A percentile compares a stretch with the other conserved stretches of the same genome.
Evolutionary conservation across 2,113 vertebrate genomes (phyloP).

Genomic region (Lampris megalopsis): DNA sequence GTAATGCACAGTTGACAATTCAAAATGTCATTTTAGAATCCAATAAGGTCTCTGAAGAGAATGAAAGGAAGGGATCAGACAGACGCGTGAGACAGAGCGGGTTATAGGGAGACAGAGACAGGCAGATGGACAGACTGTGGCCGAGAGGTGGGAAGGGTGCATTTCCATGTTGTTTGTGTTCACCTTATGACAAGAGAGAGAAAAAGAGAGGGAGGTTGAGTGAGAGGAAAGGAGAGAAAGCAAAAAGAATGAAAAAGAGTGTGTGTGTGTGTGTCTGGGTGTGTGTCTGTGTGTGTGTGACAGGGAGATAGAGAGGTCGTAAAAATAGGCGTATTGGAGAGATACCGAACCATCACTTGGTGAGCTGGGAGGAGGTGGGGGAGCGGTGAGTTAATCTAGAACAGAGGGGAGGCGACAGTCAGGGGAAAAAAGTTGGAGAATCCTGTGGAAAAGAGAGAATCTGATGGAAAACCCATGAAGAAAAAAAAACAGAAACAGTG

Average conservation of each 20-base stretch:
- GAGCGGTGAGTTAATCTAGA: slow-evolving; percentile 56
- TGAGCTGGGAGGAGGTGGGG: slow-evolving; percentile 16
- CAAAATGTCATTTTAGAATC: slow-evolving; percentile 40
- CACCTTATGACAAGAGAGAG: slow-evolving; percentile 43
- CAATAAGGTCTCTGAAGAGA: slow-evolving; percentile 36
- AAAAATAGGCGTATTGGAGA: slow-evolving; percentile 12
- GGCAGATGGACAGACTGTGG: slow-evolving; percentile 40
- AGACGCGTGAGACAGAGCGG: not conserved
- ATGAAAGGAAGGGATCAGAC: not conserved
- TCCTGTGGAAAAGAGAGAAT: slow-evolving; percentile 74
- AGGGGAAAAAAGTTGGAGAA: slow-evolving; percentile 73
- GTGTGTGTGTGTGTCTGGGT: too few species aligned
- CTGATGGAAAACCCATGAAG: slow-evolving; percentile 74
- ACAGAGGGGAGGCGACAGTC: slow-evolving; percentile 44
- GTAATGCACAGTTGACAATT: slow-evolving; percentile 8
- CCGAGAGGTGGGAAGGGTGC: slow-evolving; percentile 29
- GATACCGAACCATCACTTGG: slow-evolving; percentile 57
- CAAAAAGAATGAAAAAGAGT: not conserved
- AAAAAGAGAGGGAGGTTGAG: slow-evolving; percentile 9
- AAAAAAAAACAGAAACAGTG: slow-evolving; percentile 38
- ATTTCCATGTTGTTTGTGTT: slow-evolving; percentile 52
- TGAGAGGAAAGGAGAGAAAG: not conserved
- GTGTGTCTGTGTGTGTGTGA: too few species aligned
- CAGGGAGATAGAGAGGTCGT: not conserved
- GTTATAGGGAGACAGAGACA: slow-evolving; percentile 9